Percentiles rank a stretch among this genome's conserved stretches.
Evolutionary conservation across 2,888 invertebrate species (phyloP).

Genomic region (Cosmopolites sordidus): DNA sequence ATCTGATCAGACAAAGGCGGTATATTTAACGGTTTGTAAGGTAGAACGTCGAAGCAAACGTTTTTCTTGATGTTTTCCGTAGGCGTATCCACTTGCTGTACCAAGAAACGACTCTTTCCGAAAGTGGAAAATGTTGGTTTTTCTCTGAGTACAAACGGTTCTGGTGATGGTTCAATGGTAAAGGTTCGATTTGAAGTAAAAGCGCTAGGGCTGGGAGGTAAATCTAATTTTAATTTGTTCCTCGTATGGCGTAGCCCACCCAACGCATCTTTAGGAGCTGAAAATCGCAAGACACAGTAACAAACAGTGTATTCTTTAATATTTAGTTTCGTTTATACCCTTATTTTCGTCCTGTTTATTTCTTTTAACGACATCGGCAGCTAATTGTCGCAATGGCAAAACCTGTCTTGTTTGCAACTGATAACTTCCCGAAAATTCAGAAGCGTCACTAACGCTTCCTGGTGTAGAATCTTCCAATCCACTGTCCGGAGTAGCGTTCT

Average conservation of each 20-base stretch:
- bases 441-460: slow-evolving; percentile 34
- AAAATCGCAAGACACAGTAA: no score
- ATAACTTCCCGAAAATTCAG: slow-evolving; percentile 28
- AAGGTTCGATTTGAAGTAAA: slow-evolving; percentile 43
- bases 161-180: slow-evolving; percentile 46
- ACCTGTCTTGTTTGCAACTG: slow-evolving; percentile 26
- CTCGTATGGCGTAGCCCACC: slow-evolving; percentile 71
- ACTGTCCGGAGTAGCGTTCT: slow-evolving; percentile 58
- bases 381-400: slow-evolving; percentile 40
- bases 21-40: slow-evolving; percentile 40
- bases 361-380: slow-evolving; percentile 39
- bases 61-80: slow-evolving; percentile 39
- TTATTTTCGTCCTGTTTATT: slow-evolving; percentile 25
- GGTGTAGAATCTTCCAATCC: slow-evolving; percentile 60
- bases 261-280: slow-evolving; percentile 41
- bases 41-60: slow-evolving; percentile 48
- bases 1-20: slow-evolving; percentile 4
- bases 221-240: slow-evolving; percentile 66
- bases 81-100: slow-evolving; percentile 48
- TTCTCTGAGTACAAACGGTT: slow-evolving; percentile 49
- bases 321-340: no score
- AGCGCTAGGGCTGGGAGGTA: slow-evolving; percentile 57
- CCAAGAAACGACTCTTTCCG: slow-evolving; percentile 52
- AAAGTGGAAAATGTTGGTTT: slow-evolving; percentile 58
- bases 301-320: no score